Percentiles rank a stretch among this genome's conserved stretches.
Evolutionary conservation across 2,888 invertebrate genomes (phyloP).

Genomic region (Ophioninae sp.): DNA sequence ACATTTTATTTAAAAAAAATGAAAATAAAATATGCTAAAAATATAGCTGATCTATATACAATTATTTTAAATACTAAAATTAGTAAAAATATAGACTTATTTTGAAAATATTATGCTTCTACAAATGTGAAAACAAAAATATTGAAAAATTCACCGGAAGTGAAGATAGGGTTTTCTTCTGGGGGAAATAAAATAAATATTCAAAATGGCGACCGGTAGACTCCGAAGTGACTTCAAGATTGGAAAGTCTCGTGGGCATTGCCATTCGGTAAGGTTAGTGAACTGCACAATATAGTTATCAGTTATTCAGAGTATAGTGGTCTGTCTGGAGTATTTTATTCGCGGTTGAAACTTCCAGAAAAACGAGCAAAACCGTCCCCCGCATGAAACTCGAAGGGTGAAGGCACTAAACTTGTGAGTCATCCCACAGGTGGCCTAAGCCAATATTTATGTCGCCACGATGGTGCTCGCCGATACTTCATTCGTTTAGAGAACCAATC

Average conservation of each 20-base stretch:
- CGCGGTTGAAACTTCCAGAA: conserved; percentile 4
- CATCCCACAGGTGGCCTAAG: conserved; percentile 36
- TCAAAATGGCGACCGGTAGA: not conserved
- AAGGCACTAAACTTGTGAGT: conserved; percentile 48
- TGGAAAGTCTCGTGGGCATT: not conserved
- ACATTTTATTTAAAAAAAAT: too few relatives aligned
- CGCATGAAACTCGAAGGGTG: conserved; percentile 1
- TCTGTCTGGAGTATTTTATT: not conserved
- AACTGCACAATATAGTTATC: not conserved
- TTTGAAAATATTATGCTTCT: too few relatives aligned
- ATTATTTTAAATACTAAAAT: too few relatives aligned
- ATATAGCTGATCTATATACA: not conserved
- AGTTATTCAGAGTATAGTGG: not conserved
- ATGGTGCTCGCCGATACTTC: not conserved
- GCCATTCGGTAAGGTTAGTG: not conserved
- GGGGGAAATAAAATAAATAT: not conserved
- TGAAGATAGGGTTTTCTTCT: not conserved
- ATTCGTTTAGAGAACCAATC: not conserved
- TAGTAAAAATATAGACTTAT: too few relatives aligned
- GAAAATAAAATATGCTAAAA: too few relatives aligned
- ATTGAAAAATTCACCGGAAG: not conserved
- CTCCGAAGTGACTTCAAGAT: not conserved
- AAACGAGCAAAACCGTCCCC: not conserved
- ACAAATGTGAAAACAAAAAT: not conserved
- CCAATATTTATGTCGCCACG: conserved; percentile 23